Evolutionary conservation across 2,797 vertebrate species (phyloP), one percentile per base, ranked within the genome.

Genomic region (Thunnus albacares): DNA sequence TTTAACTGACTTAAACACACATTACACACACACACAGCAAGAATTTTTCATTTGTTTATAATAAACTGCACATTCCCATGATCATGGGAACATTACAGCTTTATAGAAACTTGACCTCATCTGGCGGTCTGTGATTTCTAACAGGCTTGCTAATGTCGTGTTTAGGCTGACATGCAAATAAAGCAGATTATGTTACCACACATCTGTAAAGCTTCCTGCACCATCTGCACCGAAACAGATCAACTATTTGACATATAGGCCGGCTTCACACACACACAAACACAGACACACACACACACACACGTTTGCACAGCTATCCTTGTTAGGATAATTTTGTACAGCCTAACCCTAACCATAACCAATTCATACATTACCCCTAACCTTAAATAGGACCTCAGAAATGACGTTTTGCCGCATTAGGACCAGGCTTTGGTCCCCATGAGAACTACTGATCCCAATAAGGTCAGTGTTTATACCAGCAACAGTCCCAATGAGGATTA

Each of bases 101-200:
- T 38, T 30, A 26, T 12, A 38, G 28, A 64, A 78, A 13, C n/a
- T 2, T 66, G 28, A 38, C 58, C 24, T 64, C 53, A 52, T 79
- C 51, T 82, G 81, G 2, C 67, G 38, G 6, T 61, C 66, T 64
- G 67, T 64, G 53, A 69, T 56, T 78, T 70, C 65, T 80, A 79
- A 79, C 77, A 86, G 78, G 71, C 79, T 58, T 72, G 69, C 66
- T 73, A 38, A 87, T 89, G 77, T 83, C 79, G 84, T 87, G 80
- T 85, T 87, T 89, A 83, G 78, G 17, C 74, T 87, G 78, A 87
- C 80, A 88, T 55, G 69, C 86, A 90, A 89, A 91, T 87, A 88
- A 88, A 91, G 82, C 85, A 90, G 89, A 92, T 95, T 91, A 91
- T 76, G 74, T 69, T 82, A 35, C 28, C 22, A 64, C 83, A 92